Conservation (phyloP, 1,140 invertebrate genomes). For the Lordiphosa collinella region DNA sequence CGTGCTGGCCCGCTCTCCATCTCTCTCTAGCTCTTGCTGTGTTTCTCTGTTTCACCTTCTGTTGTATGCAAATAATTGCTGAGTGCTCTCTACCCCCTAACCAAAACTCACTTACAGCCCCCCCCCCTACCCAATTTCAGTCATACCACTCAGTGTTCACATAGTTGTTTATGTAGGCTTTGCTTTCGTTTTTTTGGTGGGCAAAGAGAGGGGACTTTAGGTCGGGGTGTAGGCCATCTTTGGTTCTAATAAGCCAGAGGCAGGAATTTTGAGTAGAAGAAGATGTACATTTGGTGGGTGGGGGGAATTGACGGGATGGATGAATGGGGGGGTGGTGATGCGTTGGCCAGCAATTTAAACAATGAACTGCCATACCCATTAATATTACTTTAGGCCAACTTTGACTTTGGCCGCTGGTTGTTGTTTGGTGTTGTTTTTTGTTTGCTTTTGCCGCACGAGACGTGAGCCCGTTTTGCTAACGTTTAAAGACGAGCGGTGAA, state of each 20-base stretch:
- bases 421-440: slow-evolving; percentile 23
- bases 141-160: slow-evolving; percentile 11
- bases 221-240: slow-evolving; percentile 38
- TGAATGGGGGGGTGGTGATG: too few relatives aligned
- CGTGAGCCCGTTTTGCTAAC: slow-evolving; percentile 14
- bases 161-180: slow-evolving; percentile 31
- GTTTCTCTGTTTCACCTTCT: not conserved
- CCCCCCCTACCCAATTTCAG: not conserved
- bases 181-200: slow-evolving; percentile 9
- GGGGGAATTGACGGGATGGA: not conserved
- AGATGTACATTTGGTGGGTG: not conserved
- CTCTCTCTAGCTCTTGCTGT: slow-evolving; percentile 10
- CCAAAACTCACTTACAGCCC: not conserved
- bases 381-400: slow-evolving; percentile 71
- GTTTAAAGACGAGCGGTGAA: not conserved
- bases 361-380: slow-evolving; percentile 71
- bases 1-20: slow-evolving; percentile 9
- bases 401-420: slow-evolving; percentile 41
- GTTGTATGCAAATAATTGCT: slow-evolving; percentile 66
- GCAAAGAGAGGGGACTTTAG: slow-evolving; percentile 13
- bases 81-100: slow-evolving; percentile 29
- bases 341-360: slow-evolving; percentile 55
- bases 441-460: slow-evolving; percentile 31
- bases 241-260: slow-evolving; percentile 51
- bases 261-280: slow-evolving; percentile 8